Base-by-base conservation (phyloP, 2,113 vertebrate species). In the Illadopsis cleaveri region DNA sequence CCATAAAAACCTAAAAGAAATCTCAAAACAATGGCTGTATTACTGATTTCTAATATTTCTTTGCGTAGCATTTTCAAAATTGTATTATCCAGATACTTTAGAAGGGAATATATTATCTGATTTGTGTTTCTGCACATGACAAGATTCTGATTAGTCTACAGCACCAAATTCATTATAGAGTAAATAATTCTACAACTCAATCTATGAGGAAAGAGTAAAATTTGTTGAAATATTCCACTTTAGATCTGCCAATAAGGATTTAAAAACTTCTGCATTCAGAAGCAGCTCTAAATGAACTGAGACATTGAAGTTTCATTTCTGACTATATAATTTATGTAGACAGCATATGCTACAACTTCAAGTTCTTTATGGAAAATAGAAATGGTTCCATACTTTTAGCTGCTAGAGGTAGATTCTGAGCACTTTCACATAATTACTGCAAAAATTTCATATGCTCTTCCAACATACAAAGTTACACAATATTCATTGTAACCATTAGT, bases 51-150 rank as follows among this genome's bases (percentile, higher is more conserved):
- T 56, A 28, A 75, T 28, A 9, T 35, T 88, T 70, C 44, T 45
- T 57, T 13, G 54, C 1, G 9, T 2, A 61, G 40, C 24, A 40
- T 72, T 89, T 78, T 11, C 33, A 50, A 80, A 90, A 77, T 0
- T 21, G 5, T n/a, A 88, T 45, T 54, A 62, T 8, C 20, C 42
- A 73, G 54, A 19, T 70, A 61, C 44, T 83, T 76, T 75, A 82
- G 13, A 72, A 75, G 15, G 73, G 50, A 91, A 50, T 15, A 23
- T 35, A 72, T 5, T 72, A 57, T 57, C 62, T 80, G 78, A 58
- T 91, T 85, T 93, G 85, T 96, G 87, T 96, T 96, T 85, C 95
- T 90, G 96, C 84, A 95, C 96, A 97, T 96, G 95, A 96, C 96
- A 97, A 95, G 78, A 85, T 86, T 85, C 38, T 65, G 28, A 82